These are phyloP conservation scores for Anisognathus igniventris DNA, from an alignment of 2,797 vertebrate genomes.

Conservation along the genomic window DNA sequence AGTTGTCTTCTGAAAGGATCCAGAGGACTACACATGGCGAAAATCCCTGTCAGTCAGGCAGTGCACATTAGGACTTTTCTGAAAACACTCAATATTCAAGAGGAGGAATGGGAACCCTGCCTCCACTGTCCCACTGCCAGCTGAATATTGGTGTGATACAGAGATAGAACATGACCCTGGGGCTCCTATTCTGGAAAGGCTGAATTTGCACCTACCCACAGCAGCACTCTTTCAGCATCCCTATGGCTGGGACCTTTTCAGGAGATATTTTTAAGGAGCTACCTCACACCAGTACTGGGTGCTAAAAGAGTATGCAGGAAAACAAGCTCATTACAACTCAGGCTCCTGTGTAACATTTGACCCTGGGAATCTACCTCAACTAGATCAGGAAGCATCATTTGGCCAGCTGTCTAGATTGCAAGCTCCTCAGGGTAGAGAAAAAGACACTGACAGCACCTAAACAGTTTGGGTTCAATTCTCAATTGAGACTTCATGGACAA, in stretches of 20 bases:
- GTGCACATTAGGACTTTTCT: neutral
- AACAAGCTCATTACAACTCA: neutral
- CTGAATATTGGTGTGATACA: neutral
- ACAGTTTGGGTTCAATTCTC: neutral
- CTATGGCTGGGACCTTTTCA: neutral
- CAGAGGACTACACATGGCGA: neutral
- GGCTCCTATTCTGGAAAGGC: neutral
- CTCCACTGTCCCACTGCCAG: fast-evolving
- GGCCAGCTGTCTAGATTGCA: neutral
- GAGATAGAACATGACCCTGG: neutral
- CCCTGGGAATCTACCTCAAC: neutral
- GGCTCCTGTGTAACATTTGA: neutral
- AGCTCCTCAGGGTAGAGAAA: neutral
- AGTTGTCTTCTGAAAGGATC: neutral
- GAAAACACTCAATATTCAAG: neutral
- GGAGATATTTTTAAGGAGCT: neutral
- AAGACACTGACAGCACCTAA: neutral
- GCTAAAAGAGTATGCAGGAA: neutral
- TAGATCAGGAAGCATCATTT: neutral
- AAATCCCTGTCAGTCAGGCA: neutral
- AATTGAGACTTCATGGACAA: neutral
- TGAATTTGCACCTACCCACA: neutral
- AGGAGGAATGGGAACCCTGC: fast-evolving
- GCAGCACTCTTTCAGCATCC: neutral
- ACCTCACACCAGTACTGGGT: neutral